Evolutionary conservation across 2,888 invertebrate species (phyloP), one percentile per base, ranked within the genome.

Genomic region (Tinea semifulvella): DNA sequence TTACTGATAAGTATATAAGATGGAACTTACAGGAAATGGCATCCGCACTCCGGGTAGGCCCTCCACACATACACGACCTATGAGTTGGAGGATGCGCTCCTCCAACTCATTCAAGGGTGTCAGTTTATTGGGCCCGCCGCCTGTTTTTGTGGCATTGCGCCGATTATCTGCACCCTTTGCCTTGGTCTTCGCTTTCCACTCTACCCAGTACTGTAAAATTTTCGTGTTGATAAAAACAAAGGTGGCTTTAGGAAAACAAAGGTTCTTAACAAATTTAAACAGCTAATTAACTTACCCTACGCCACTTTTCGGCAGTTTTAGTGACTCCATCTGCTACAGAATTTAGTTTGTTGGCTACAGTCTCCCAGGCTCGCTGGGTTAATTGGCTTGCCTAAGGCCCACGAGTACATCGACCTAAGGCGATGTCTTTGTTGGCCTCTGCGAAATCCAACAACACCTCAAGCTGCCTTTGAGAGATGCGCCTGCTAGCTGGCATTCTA

Each of bases 191-290:
- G 45, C 45, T 39, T 43, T 48, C 17, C 26, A 43, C 31, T 48
- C 45, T 39, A 43, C 39, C 45, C 43, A 45, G 31, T 43, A 39
- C 45, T 47, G 42, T 39, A 47, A 45, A n/a, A n/a, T n/a, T n/a
- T n/a, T n/a, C n/a, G n/a, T n/a, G n/a, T n/a, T n/a, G n/a, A n/a
- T n/a, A n/a, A n/a, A n/a, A n/a, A n/a, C n/a, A 31, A 31, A n/a
- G 13, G 31, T 7, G 31, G 31, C 13, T 7, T 31, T n/a, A n/a
- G n/a, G n/a, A n/a, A n/a, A n/a, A n/a, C n/a, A n/a, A 11, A 31
- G n/a, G 13, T 31, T 31, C 13, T 31, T 31, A n/a, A 31, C n/a
- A 31, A 31, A 5, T 31, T 22, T 22, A 7, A 22, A 22, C 25
- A 22, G 25, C 8, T 22, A 22, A 22, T 22, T 22, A 22, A 22